Evolutionary conservation across 2,113 vertebrate genomes (phyloP).

Genomic region (Ochotona curzoniae): DNA sequence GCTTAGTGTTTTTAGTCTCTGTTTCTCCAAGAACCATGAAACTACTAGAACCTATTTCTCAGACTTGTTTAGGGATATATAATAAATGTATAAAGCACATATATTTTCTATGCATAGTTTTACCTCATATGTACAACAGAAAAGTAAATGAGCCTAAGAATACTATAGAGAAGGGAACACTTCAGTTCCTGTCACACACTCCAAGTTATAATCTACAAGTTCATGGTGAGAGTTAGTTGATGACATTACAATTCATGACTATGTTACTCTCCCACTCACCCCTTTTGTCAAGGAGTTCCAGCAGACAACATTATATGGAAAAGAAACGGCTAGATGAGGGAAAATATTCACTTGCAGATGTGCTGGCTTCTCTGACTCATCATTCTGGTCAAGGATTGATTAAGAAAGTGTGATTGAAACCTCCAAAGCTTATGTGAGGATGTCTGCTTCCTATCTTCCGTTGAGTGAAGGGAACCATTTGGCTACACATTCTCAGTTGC

Average conservation of each 20-base stretch:
- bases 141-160: not conserved
- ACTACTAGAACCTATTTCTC: not conserved
- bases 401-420: not conserved
- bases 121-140: not conserved
- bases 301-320: not conserved
- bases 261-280: not conserved
- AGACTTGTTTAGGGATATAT: not conserved
- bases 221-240: not conserved
- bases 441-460: not conserved
- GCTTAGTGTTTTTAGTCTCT: not conserved
- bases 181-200: not conserved
- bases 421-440: not conserved
- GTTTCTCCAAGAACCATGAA: not conserved
- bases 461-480: not conserved
- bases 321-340: not conserved
- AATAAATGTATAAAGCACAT: not conserved
- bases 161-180: not conserved
- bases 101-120: not conserved
- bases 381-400: not conserved
- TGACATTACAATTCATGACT: not conserved
- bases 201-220: not conserved
- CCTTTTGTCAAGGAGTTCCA: not conserved
- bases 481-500: not conserved
- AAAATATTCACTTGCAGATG: not conserved
- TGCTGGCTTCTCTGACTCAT: not conserved